Percentiles rank a stretch among this genome's conserved stretches.
Conservation (phyloP, 2,888 invertebrate genomes). For the Rugalucina vietnamica region DNA sequence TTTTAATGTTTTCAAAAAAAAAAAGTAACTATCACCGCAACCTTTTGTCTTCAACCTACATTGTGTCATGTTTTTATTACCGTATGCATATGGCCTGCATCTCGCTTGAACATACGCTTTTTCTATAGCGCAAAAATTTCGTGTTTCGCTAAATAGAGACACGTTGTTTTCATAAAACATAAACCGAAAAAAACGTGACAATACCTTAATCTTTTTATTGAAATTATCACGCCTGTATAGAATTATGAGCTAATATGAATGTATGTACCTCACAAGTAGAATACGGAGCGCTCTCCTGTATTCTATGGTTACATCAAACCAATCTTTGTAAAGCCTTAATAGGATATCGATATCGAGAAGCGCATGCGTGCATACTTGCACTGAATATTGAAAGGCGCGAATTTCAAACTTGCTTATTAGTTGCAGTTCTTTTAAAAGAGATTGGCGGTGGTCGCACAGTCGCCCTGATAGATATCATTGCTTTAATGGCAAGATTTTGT, state of each 20-base stretch:
- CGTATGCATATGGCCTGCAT: too few relatives aligned
- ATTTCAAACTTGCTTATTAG: neutral
- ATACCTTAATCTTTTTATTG: too few relatives aligned
- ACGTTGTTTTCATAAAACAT: too few relatives aligned
- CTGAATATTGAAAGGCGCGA: neutral
- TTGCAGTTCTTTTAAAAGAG: neutral
- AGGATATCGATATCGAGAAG: neutral
- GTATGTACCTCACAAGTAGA: neutral
- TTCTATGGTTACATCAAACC: neutral
- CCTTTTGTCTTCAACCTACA: too few relatives aligned
- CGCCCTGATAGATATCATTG: neutral
- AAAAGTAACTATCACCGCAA: too few relatives aligned
- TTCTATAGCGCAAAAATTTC: too few relatives aligned
- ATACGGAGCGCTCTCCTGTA: neutral
- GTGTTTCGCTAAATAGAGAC: too few relatives aligned
- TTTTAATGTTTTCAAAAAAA: too few relatives aligned
- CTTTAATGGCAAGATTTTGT: neutral
- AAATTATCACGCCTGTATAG: neutral
- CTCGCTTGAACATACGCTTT: too few relatives aligned
- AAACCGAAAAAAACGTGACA: too few relatives aligned
- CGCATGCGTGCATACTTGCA: slow-evolving; percentile 1
- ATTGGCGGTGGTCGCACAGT: neutral
- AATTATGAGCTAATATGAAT: neutral
- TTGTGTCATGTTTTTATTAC: too few relatives aligned
- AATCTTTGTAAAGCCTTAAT: neutral